phyloP scores from a whole-genome alignment of 2,888 invertebrate genomes.

The Phania funesta region DNA sequence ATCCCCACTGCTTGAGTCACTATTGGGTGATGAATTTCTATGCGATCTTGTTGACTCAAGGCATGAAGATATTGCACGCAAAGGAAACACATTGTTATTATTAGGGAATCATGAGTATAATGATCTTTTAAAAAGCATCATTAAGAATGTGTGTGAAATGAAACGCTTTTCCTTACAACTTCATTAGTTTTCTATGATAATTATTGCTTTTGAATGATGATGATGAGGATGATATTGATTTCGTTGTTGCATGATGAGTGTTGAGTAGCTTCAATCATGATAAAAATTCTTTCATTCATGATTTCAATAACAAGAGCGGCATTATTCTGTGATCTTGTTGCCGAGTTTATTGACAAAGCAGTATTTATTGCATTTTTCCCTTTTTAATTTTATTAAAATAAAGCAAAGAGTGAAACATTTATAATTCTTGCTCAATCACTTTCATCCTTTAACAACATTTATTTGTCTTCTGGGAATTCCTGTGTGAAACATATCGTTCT shows the following conservation, averaged over 20 bases:
- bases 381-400: background rate
- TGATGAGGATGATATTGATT: background rate
- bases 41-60: too few species aligned
- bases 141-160: background rate
- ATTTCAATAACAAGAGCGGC: conserved; percentile 49
- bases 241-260: background rate
- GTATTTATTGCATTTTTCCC: conserved; percentile 25
- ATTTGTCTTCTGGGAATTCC: conserved; percentile 58
- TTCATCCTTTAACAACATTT: conserved; percentile 64
- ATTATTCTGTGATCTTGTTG: conserved; percentile 61
- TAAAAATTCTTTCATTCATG: conserved; percentile 59
- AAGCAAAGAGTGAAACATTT: conserved; percentile 20
- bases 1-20: too few species aligned
- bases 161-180: conserved; percentile 44
- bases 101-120: conserved; percentile 23
- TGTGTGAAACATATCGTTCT: conserved; percentile 36
- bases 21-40: too few species aligned
- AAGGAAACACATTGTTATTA: too few species aligned
- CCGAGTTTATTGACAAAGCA: conserved; percentile 61
- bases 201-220: background rate
- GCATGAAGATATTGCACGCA: too few species aligned
- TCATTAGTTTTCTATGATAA: conserved; percentile 36
- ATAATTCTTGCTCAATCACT: conserved; percentile 61
- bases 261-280: conserved; percentile 32
- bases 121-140: conserved; percentile 3